Base-by-base conservation (phyloP, 2,797 vertebrate species). In the Pseudochirops corinnae region DNA sequence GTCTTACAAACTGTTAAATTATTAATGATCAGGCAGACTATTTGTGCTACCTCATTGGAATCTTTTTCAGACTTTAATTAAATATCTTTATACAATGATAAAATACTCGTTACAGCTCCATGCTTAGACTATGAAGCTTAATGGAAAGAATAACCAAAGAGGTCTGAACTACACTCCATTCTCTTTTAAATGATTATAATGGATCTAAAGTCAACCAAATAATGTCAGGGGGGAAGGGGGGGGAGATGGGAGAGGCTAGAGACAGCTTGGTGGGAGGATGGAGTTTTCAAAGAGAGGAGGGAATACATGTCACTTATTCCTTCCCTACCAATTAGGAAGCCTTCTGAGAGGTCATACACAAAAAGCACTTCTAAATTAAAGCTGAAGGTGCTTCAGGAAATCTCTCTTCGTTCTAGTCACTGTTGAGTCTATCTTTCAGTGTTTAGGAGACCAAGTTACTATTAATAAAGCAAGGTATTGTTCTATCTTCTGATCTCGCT, bases 61-160 rank as follows among this genome's bases (percentile, higher is more conserved):
- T 98, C 97, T 97, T 98, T 93, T 98, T 98, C 97, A 29, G 62
- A 95, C 95, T 98, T 98, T 97, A 98, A 98, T 98, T 98, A 98
- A 98, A 96, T 98, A 96, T 97, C 95, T 97, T 55, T 92, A 93
- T 93, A 93, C 56, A 96, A 90, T 92, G 96, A 91, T 90, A 57
- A 98, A 97, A 0, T 6, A 67, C 74, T 39, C 93, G 95, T 97
- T 96, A 90, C 58, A 58, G 90, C 74, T 93, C 93, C 95, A 93
- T 92, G 53, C 90, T 96, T 96, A 94, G 28, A 24, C 5, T 67
- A 1, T 90, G 11, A 94, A 90, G 56, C 93, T 95, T 95, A 92
- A 93, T 93, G 94, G 46, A 26, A 0, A 56, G 74, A 94, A 91
- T 56, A 56, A 52, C 26, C 92, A 96, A 90, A 92, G 93, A 24